These are phyloP conservation scores for Macrophya annulata DNA, from an alignment of 2,888 invertebrate species.

Conservation along the genomic window DNA sequence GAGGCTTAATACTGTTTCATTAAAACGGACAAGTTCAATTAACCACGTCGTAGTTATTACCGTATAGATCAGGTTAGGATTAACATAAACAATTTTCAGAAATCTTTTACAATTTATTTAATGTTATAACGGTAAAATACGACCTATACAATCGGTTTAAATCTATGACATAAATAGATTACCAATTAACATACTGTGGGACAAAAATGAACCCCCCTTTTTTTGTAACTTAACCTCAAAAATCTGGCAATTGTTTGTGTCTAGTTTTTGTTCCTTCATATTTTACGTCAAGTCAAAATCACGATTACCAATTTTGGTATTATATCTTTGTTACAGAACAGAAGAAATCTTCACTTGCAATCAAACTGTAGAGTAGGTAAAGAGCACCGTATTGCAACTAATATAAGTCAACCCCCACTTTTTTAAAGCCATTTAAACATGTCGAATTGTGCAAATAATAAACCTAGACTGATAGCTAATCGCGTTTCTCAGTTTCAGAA, in stretches of 20 bases:
- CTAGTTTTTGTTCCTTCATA: neutral
- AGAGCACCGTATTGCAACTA: neutral
- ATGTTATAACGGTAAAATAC: neutral
- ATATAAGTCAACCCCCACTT: slow-evolving; percentile 1
- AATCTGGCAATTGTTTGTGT: neutral
- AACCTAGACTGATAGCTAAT: neutral
- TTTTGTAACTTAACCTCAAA: neutral
- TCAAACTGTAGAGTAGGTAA: neutral
- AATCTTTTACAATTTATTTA: neutral
- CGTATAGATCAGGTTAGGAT: slow-evolving; percentile 30
- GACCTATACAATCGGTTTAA: neutral
- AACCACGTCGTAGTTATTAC: neutral
- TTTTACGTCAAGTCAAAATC: neutral
- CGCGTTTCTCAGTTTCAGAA: neutral
- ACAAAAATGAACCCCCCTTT: neutral
- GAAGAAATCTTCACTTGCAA: neutral
- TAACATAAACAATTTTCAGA: neutral
- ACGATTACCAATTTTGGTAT: neutral
- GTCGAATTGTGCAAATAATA: neutral
- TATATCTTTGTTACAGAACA: neutral
- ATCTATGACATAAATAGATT: neutral
- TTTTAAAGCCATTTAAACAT: neutral
- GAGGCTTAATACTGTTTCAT: neutral
- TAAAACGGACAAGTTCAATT: neutral
- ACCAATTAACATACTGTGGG: neutral